A percentile compares a stretch with the other conserved stretches of the same genome.
These are phyloP conservation scores for Atethmia centrago DNA, from an alignment of 2,888 invertebrate species.

Conservation along the genomic window DNA sequence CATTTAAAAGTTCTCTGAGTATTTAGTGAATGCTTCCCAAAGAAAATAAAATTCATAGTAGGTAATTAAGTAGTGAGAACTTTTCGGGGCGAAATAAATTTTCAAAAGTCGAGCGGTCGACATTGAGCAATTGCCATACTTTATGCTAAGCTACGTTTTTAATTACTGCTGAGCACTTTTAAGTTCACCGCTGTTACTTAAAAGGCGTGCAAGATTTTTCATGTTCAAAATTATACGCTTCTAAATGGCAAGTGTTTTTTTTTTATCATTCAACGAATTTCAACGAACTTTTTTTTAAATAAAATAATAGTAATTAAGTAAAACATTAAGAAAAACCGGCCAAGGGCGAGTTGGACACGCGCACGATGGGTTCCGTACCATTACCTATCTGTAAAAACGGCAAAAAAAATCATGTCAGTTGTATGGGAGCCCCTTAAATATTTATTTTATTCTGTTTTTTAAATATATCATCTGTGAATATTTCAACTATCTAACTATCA, in stretches of 20 bases:
- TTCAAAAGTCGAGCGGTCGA: constrained; percentile 78
- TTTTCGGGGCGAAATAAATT: constrained; percentile 73
- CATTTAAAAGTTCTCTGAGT: constrained; percentile 40
- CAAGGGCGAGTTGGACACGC: no score
- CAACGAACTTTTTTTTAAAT: background rate
- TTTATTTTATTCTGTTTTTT: no score
- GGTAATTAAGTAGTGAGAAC: constrained; percentile 68
- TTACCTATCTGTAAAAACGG: no score
- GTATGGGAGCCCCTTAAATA: no score
- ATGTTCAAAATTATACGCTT: constrained; percentile 56
- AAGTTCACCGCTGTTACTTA: constrained; percentile 74
- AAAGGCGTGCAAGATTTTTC: constrained; percentile 74
- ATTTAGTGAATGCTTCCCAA: constrained; percentile 49
- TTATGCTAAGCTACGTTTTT: constrained; percentile 84
- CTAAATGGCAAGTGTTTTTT: background rate
- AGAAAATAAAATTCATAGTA: constrained; percentile 62
- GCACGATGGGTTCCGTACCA: no score
- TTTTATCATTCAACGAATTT: background rate
- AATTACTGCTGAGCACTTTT: constrained; percentile 85
- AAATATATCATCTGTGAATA: no score
- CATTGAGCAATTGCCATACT: constrained; percentile 87
- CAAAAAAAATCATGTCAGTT: no score
- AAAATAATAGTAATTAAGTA: background rate
- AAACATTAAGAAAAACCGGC: background rate
- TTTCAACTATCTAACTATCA: no score